Conservation (phyloP, 2,888 invertebrate genomes). For the Bugulina stolonifera region DNA sequence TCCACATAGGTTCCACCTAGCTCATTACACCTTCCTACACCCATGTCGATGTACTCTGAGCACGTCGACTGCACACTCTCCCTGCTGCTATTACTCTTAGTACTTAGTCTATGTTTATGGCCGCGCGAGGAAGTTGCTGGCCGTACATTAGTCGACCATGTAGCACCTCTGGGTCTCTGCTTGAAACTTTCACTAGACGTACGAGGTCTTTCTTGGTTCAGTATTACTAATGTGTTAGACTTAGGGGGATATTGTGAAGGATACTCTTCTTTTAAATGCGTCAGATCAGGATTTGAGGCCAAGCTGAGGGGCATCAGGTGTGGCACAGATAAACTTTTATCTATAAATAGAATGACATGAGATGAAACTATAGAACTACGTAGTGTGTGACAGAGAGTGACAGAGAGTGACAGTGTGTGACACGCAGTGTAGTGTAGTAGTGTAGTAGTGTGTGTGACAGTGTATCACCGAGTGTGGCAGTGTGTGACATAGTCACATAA, state of each 20-base stretch:
- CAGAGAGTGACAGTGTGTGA: no score
- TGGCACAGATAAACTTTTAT: conserved; percentile 7
- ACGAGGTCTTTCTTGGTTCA: conserved; percentile 43
- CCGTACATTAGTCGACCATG: conserved; percentile 29
- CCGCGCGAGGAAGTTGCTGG: conserved; percentile 46
- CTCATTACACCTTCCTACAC: background rate
- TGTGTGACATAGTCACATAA: no score
- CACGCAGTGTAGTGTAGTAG: no score
- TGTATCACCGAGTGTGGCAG: no score
- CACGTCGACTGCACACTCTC: conserved; percentile 17
- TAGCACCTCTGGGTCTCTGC: conserved; percentile 3
- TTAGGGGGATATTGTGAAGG: conserved; percentile 29
- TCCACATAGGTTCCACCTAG: background rate
- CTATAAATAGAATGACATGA: background rate
- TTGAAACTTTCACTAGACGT: conserved; percentile 42
- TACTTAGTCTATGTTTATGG: conserved; percentile 30
- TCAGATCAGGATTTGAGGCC: conserved; percentile 12
- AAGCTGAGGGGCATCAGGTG: conserved; percentile 16
- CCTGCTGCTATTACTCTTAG: conserved; percentile 21
- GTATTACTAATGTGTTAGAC: conserved; percentile 48
- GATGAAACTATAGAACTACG: no score
- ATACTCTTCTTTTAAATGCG: conserved; percentile 8
- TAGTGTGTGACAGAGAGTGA: no score
- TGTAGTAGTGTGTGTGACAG: no score
- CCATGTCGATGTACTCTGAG: conserved; percentile 21